These are phyloP conservation scores for Drosophila pseudotalamancana DNA, from an alignment of 2,888 invertebrate species.

Conservation along the genomic window DNA sequence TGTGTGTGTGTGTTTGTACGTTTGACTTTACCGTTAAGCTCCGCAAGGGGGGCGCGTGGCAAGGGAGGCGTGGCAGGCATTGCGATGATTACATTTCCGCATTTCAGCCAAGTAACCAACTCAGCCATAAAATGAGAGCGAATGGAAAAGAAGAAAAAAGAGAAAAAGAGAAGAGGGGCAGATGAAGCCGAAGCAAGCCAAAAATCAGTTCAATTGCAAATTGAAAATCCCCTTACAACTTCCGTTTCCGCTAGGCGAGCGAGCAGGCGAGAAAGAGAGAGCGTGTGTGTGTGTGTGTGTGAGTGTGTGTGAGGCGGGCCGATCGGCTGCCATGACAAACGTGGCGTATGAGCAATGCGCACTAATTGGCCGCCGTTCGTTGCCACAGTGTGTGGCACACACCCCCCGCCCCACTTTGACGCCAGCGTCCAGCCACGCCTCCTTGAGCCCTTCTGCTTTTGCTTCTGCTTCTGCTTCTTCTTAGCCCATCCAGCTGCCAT, in stretches of 20 bases:
- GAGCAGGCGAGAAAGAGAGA: background rate
- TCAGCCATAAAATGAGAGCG: constrained; percentile 78
- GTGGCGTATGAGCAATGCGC: constrained; percentile 80
- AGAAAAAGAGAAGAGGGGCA: background rate
- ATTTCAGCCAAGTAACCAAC: constrained; percentile 69
- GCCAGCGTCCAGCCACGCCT: background rate
- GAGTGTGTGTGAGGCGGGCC: constrained; percentile 4
- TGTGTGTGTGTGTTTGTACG: constrained; percentile 24
- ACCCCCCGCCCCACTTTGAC: too few relatives aligned
- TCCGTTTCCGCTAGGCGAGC: constrained; percentile 71
- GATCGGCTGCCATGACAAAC: constrained; percentile 73
- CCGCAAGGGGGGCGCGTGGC: background rate
- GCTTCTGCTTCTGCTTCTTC: background rate
- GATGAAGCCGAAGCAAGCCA: constrained; percentile 57
- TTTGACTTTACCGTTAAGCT: constrained; percentile 58
- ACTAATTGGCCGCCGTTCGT: constrained; percentile 70
- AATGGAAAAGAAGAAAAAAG: background rate
- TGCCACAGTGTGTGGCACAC: constrained; percentile 33
- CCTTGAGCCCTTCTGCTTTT: background rate
- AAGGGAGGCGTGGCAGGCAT: constrained; percentile 36
- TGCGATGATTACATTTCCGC: constrained; percentile 80
- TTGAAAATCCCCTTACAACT: constrained; percentile 81
- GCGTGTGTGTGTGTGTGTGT: background rate
- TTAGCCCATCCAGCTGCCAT: background rate
- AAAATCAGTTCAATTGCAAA: constrained; percentile 80